These are phyloP conservation scores for Ophiodon elongatus DNA, from an alignment of 2,113 vertebrate genomes.

Conservation along the genomic window DNA sequence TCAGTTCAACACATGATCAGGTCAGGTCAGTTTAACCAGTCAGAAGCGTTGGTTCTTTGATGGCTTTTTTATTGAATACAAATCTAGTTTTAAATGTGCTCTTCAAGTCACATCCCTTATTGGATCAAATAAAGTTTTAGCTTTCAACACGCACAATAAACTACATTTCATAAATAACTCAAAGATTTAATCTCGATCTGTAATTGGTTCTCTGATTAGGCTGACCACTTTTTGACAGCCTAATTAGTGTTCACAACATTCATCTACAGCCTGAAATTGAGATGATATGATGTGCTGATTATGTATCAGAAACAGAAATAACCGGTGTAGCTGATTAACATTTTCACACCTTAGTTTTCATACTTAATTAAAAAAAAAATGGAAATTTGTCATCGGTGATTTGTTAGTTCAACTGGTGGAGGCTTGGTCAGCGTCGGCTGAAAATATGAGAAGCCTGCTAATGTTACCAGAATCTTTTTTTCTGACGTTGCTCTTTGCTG, in stretches of 20 bases:
- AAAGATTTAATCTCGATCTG: background rate
- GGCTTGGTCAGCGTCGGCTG: background rate
- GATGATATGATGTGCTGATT: background rate
- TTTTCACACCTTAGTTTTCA: background rate
- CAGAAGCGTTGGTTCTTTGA: background rate
- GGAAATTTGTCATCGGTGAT: background rate
- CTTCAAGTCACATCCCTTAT: background rate
- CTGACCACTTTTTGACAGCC: background rate
- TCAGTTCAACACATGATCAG: too few species aligned
- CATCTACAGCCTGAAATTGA: slow-evolving; percentile 3
- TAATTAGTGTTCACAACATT: background rate
- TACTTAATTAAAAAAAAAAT: background rate
- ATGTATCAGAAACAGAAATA: background rate
- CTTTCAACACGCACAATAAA: background rate
- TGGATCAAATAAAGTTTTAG: background rate
- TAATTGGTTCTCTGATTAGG: background rate
- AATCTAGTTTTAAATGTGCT: background rate
- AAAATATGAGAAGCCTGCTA: background rate
- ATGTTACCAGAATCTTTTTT: background rate
- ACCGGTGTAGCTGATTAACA: background rate
- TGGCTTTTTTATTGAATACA: background rate
- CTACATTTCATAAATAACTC: background rate
- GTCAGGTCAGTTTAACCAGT: too few species aligned
- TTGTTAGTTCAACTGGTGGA: background rate
- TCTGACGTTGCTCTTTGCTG: background rate